Evolutionary conservation across 2,113 vertebrate genomes (phyloP).

Genomic region (Vombatus ursinus): DNA sequence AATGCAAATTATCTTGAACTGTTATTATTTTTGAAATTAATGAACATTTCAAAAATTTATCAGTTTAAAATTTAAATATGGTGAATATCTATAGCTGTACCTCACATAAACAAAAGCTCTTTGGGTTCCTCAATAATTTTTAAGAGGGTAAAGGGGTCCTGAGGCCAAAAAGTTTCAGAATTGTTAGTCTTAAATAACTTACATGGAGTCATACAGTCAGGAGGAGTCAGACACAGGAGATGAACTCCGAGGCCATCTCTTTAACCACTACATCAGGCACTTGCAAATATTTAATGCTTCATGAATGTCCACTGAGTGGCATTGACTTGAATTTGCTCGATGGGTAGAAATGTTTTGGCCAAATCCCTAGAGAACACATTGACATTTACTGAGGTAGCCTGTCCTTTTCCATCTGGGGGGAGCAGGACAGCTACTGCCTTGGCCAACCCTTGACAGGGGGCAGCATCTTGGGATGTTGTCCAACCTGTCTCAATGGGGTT

Average conservation of each 20-base stretch:
- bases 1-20: background rate
- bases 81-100: background rate
- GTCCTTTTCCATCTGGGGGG: background rate
- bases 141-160: background rate
- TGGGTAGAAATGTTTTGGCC: background rate
- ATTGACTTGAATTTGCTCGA: background rate
- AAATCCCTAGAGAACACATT: background rate
- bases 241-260: background rate
- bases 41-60: background rate
- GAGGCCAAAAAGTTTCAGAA: background rate
- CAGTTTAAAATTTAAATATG: background rate
- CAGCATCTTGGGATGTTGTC: background rate
- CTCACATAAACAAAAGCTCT: background rate
- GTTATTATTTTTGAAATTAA: background rate
- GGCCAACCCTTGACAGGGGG: background rate
- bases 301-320: background rate
- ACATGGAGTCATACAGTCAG: background rate
- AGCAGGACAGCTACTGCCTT: background rate
- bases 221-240: background rate
- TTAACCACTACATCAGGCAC: background rate
- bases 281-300: background rate
- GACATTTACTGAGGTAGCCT: background rate
- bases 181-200: background rate
- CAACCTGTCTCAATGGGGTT: background rate
- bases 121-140: background rate